These are phyloP conservation scores for Gymnarchus niloticus DNA, from an alignment of 2,113 vertebrate genomes.

Conservation along the genomic window DNA sequence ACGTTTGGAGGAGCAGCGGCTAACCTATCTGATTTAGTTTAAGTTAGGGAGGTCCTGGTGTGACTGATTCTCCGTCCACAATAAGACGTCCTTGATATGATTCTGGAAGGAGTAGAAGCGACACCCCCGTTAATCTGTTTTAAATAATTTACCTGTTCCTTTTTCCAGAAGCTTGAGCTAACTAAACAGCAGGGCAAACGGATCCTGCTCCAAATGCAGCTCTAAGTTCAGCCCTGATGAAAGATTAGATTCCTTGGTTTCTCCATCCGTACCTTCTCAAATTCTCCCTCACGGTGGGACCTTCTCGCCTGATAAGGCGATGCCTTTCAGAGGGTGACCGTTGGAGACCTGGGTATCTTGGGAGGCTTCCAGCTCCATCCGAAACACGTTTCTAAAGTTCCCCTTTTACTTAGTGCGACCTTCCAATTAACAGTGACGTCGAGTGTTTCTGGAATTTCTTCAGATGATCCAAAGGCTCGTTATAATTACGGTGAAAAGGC, in stretches of 20 bases:
- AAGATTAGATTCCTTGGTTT: conserved; percentile 5
- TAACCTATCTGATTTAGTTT: conserved; percentile 4
- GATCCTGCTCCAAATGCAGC: neutral
- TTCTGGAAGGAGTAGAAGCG: conserved; percentile 1
- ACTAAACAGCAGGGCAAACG: neutral
- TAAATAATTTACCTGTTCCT: conserved; percentile 10
- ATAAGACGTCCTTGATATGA: conserved; percentile 7
- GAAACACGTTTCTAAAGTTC: neutral
- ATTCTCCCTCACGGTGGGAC: conserved; percentile 9
- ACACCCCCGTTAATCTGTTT: neutral
- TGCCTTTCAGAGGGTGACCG: neutral
- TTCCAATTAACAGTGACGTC: neutral
- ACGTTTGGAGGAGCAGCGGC: neutral
- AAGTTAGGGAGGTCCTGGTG: neutral
- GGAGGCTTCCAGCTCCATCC: neutral
- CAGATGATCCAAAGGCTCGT: neutral
- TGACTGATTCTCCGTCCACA: neutral
- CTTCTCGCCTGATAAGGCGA: neutral
- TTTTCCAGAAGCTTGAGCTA: conserved; percentile 9
- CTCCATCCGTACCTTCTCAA: conserved; percentile 6
- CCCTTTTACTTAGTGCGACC: neutral
- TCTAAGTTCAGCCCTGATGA: neutral
- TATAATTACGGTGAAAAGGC: neutral
- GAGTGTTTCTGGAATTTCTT: conserved; percentile 3
- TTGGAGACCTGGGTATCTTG: neutral